Evolutionary conservation across 2,113 vertebrate species (phyloP), one percentile per base, ranked within the genome.

Genomic region (Saccopteryx leptura): DNA sequence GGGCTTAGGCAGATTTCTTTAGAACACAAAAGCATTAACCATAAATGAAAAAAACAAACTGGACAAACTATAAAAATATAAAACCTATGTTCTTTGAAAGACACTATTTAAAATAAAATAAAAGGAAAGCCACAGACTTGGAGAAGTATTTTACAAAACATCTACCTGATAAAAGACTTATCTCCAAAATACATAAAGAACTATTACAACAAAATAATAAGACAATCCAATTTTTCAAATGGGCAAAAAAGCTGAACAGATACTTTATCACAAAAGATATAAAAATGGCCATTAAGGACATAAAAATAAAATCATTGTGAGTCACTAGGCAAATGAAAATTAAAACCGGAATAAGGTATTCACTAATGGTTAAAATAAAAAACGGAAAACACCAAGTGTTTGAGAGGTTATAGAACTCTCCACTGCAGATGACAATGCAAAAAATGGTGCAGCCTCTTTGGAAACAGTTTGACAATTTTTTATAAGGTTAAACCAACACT

Each of bases 61-160:
- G 54, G 33, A 95, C n/a, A 92, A 89, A 50, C 14, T 69, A 21
- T 6, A 21, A 93, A 91, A 94, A 84, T 93, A 84, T 94, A 28
- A 68, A 90, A 74, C 8, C 75, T 88, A n/a, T 90, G 5, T 69
- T 88, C 86, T 95, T 87, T 88, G 33, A 90, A 93, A 93, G 28
- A 79, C n/a, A 75, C 21, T 78, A 1, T 48, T 83, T 54, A 90
- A 92, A 65, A 81, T 17, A 60, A 86, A 85, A 52, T 90, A 50
- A 66, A 88, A 82, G 26, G 54, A 39, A 94, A 91, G 48, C 18
- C 26, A 82, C 56, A 85, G 63, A 78, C 58, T 46, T 23, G 10
- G 14, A 94, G 52, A 93, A 93, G 88, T 68, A 94, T 21, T 63
- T 94, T 84, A 93, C 14, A 95, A 96, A 95, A 72, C n/a, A 91